Evolutionary conservation across 2,888 invertebrate genomes (phyloP).

Genomic region (Yponomeuta cagnagella): DNA sequence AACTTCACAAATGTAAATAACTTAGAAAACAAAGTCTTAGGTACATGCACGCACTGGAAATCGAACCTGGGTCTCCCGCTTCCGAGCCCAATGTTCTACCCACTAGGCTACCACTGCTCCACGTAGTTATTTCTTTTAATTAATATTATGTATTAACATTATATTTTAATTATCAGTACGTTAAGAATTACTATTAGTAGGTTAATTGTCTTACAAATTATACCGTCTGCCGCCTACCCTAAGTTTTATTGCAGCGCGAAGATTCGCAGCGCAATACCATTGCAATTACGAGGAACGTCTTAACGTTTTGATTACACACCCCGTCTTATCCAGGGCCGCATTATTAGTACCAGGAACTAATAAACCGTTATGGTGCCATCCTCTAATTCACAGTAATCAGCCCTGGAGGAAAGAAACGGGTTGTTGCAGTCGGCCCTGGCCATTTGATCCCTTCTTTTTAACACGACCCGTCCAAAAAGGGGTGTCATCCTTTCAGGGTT

Average conservation of each 20-base stretch:
- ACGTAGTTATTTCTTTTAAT: too few species aligned
- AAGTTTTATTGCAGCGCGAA: background rate
- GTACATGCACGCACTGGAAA: too few species aligned
- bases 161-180: too few species aligned
- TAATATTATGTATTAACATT: too few species aligned
- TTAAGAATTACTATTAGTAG: too few species aligned
- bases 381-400: background rate
- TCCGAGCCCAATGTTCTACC: too few species aligned
- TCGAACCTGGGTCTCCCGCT: too few species aligned
- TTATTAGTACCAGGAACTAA: slow-evolving; percentile 1
- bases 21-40: too few species aligned
- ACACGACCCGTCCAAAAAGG: too few species aligned
- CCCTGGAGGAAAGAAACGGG: background rate
- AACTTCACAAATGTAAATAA: too few species aligned
- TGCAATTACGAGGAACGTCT: background rate
- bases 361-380: background rate
- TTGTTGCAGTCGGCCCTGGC: background rate
- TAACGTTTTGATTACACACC: background rate
- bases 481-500: too few species aligned
- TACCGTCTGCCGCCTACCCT: background rate
- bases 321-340: background rate
- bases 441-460: background rate
- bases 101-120: too few species aligned
- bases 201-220: background rate
- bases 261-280: background rate